Percentiles rank a stretch among this genome's conserved stretches.
Conservation (phyloP, 2,797 vertebrate species). For the Amblyopsis hoosieri region DNA sequence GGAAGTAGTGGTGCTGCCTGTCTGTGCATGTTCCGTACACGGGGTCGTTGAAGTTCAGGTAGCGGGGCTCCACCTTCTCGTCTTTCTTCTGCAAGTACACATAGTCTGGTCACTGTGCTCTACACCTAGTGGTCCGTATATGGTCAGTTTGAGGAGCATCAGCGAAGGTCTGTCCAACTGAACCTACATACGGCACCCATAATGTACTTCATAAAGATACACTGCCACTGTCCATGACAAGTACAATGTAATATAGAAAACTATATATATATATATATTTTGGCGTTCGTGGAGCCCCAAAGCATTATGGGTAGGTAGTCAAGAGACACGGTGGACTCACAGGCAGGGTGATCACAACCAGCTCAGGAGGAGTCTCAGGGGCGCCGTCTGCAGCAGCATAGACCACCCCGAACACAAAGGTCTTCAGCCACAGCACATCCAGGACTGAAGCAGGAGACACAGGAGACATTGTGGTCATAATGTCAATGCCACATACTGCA, state of each 20-base stretch:
- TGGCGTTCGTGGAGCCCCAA: not conserved
- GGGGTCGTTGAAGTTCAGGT: slow-evolving; percentile 91
- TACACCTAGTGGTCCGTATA: too few species aligned
- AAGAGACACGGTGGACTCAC: slow-evolving; percentile 73
- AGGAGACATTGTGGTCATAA: slow-evolving; percentile 1
- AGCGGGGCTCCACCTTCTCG: slow-evolving; percentile 86
- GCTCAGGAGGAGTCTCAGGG: slow-evolving; percentile 88
- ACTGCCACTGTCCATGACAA: too few species aligned
- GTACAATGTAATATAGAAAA: not conserved
- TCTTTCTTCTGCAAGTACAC: slow-evolving; percentile 85
- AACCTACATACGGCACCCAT: too few species aligned
- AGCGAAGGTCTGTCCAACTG: too few species aligned
- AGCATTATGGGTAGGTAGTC: too few species aligned
- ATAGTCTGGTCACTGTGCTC: not conserved
- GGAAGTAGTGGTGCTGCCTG: slow-evolving; percentile 92
- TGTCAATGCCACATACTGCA: too few species aligned
- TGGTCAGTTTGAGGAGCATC: too few species aligned
- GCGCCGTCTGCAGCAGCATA: slow-evolving; percentile 92
- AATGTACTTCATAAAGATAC: too few species aligned
- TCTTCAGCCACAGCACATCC: slow-evolving; percentile 94
- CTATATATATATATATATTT: too few species aligned
- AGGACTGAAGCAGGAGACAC: slow-evolving; percentile 78
- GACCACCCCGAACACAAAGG: slow-evolving; percentile 88
- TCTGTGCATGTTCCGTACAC: slow-evolving; percentile 88
- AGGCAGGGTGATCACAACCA: slow-evolving; percentile 89